Conservation (phyloP, 1,140 invertebrate species). For the Neoseiulus cucumeris region DNA sequence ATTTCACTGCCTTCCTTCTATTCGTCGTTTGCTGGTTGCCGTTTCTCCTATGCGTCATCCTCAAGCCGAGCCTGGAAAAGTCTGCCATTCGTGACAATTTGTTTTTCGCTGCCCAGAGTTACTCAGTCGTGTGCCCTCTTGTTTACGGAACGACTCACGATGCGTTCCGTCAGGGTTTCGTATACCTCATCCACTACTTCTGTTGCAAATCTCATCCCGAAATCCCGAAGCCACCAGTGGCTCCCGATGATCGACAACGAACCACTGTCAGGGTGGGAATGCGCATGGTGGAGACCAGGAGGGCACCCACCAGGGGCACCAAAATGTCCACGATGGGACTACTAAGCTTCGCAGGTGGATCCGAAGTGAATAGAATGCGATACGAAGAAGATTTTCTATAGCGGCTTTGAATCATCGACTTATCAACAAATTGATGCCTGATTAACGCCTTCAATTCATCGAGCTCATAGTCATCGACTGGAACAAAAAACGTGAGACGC, state of each 20-base stretch:
- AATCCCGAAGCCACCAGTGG: slow-evolving; percentile 17
- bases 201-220: slow-evolving; percentile 19
- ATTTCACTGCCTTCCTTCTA: slow-evolving; percentile 16
- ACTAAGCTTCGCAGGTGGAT: slow-evolving; percentile 10
- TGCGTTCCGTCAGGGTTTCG: slow-evolving; percentile 18
- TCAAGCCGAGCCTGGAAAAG: slow-evolving; percentile 8
- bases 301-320: slow-evolving; percentile 9
- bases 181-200: slow-evolving; percentile 19
- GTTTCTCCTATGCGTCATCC: slow-evolving; percentile 13
- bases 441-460: too few relatives aligned
- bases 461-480: too few relatives aligned
- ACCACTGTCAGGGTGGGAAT: slow-evolving; percentile 19
- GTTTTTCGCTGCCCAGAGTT: slow-evolving; percentile 16
- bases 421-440: too few relatives aligned
- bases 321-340: slow-evolving; percentile 12
- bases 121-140: slow-evolving; percentile 17
- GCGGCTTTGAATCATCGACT: background rate
- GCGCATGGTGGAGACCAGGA: slow-evolving; percentile 16
- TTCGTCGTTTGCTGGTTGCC: slow-evolving; percentile 19
- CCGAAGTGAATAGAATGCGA: slow-evolving; percentile 6
- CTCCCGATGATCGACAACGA: slow-evolving; percentile 17
- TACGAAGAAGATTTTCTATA: slow-evolving; percentile 11
- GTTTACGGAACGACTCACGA: slow-evolving; percentile 17
- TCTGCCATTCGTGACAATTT: slow-evolving; percentile 15
- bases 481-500: too few relatives aligned